phyloP scores from a whole-genome alignment of 2,797 vertebrate genomes.

The Huso huso region DNA sequence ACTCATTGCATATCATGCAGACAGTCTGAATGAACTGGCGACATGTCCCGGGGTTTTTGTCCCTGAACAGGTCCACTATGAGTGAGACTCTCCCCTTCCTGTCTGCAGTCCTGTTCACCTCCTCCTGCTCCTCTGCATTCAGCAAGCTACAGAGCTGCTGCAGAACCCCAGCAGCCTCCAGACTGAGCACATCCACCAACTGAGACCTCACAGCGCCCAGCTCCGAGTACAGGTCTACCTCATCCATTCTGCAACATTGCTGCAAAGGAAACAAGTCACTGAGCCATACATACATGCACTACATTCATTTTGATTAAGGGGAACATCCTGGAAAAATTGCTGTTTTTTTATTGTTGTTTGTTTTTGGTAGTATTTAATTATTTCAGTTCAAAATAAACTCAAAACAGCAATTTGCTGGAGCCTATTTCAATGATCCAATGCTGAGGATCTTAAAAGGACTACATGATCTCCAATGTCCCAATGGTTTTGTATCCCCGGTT shows the following conservation, averaged over 20 bases:
- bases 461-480: too few relatives aligned
- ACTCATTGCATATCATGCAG: conserved; percentile 56
- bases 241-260: conserved; percentile 48
- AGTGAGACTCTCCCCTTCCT: conserved; percentile 14
- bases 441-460: too few relatives aligned
- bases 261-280: conserved; percentile 16
- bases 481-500: too few relatives aligned
- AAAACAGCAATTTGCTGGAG: too few relatives aligned
- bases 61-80: conserved; percentile 50
- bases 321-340: too few relatives aligned
- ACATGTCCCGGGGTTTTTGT: conserved; percentile 42
- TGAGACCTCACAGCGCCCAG: conserved; percentile 40
- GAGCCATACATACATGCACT: conserved; percentile 1
- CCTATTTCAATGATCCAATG: too few relatives aligned
- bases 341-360: too few relatives aligned
- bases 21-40: conserved; percentile 52
- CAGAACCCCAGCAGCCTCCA: conserved; percentile 32
- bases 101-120: not conserved
- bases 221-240: conserved; percentile 29
- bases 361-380: too few relatives aligned
- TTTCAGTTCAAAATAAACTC: too few relatives aligned
- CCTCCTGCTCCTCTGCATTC: conserved; percentile 17
- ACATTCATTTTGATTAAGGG: not conserved
- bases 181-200: conserved; percentile 51
- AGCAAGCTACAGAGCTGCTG: conserved; percentile 36